Evolutionary conservation across 1,140 invertebrate species (phyloP), one percentile per base, ranked within the genome.

Genomic region (Dendrolimus punctatus): DNA sequence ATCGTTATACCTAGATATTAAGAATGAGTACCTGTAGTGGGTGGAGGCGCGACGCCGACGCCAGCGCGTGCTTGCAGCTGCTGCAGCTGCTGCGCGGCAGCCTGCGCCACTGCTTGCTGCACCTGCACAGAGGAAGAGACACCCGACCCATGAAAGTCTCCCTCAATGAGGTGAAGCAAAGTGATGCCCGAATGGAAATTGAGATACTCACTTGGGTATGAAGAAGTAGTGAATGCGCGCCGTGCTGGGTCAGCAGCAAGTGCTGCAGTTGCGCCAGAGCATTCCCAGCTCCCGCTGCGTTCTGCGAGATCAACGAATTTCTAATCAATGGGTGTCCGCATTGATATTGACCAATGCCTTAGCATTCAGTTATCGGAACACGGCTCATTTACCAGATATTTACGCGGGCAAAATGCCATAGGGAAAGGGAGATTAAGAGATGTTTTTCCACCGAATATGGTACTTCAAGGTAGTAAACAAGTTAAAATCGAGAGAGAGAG

Each of bases 31-130:
- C 62, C 62, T 57, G 62, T 61, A 78, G 81, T 39, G 87, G 88
- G 59, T 80, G 89, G 56, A 77, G 83, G 43, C 74, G 62, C 55
- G 80, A 76, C 53, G 71, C 85, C 71, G 65, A 76, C 53, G 71
- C 85, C 71, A 64, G 71, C 68, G 55, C 94, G 93, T 51, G 93
- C 91, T 71, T 95, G 94, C 62, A 95, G 93, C 49, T 94, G 84
- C 51, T 93, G 94, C 63, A 95, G 93, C 41, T 95, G 88, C 60
- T 95, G 94, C 78, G 95, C 94, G 1, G 94, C 93, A 47, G 94
- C 94, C 79, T 95, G 94, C 6, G 93, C 93, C 55, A 95, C 91
- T 1, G 93, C 92, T 69, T 95, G 94, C 68, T 88, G 86, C 57
- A 88, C 85, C 85, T 87, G 45, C 10, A 46, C 45, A 46, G 45